These are phyloP conservation scores for Lepidotrigona ventralis DNA, from an alignment of 1,140 invertebrate genomes.

Conservation along the genomic window DNA sequence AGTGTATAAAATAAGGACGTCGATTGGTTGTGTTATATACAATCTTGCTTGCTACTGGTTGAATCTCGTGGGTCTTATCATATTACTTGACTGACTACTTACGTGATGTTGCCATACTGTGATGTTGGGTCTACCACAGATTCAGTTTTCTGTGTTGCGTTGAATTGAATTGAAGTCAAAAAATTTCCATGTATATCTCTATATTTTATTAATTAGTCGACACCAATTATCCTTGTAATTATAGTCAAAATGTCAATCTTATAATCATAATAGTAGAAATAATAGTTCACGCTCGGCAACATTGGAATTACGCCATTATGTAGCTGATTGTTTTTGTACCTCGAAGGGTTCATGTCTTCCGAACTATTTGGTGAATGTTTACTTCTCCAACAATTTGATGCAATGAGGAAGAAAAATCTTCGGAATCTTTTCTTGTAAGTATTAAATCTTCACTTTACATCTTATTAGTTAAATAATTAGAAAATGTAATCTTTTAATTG, in stretches of 20 bases:
- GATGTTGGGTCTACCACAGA: background rate
- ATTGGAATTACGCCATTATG: conserved; percentile 13
- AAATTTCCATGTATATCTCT: background rate
- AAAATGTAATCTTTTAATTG: background rate
- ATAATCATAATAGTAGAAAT: background rate
- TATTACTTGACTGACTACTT: background rate
- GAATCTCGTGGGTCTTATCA: conserved; percentile 7
- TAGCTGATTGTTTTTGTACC: no score
- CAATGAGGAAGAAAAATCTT: background rate
- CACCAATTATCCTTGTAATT: background rate
- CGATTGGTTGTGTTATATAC: background rate
- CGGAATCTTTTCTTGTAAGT: background rate
- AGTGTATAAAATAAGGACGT: no score
- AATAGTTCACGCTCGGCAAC: background rate
- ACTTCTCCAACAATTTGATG: background rate
- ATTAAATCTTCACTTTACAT: background rate
- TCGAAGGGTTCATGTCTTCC: no score
- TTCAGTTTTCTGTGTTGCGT: conserved; percentile 13
- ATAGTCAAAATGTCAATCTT: background rate
- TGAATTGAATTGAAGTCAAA: background rate
- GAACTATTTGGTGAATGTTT: background rate
- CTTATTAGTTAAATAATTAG: background rate
- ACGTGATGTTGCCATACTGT: conserved; percentile 2
- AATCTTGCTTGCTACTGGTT: background rate
- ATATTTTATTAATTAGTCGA: background rate